A percentile compares a stretch with the other conserved stretches of the same genome.
Evolutionary conservation across 2,113 vertebrate genomes (phyloP).

Genomic region (Mus musculus): DNA sequence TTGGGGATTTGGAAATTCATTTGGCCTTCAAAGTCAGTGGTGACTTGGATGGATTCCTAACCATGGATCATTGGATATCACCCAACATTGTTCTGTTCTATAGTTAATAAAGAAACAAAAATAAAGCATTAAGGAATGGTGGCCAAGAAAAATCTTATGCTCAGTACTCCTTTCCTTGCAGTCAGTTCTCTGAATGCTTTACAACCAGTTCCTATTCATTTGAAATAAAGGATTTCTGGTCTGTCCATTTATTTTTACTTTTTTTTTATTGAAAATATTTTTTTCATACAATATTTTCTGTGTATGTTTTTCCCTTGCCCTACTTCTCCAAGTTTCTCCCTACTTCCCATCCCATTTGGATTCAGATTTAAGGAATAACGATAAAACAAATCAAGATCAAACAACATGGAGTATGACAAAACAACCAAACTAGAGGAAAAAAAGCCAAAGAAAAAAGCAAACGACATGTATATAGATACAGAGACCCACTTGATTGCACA

Average conservation of each 20-base stretch:
- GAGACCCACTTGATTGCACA: neutral
- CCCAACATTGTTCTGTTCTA: neutral
- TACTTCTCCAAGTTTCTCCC: neutral
- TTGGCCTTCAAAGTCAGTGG: neutral
- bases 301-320: neutral
- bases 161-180: neutral
- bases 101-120: slow-evolving; percentile 13
- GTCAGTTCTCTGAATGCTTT: neutral
- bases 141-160: neutral
- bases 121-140: neutral
- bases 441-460: neutral
- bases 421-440: neutral
- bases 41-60: neutral
- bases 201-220: neutral
- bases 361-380: neutral
- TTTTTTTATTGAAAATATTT: neutral
- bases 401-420: neutral
- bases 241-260: neutral
- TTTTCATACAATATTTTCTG: neutral
- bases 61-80: neutral
- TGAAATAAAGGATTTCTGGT: neutral
- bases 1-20: neutral
- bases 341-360: neutral
- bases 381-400: neutral
- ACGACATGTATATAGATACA: no score